phyloP scores from a whole-genome alignment of 2,113 vertebrate species.

The Lichenostomus cassidix region DNA sequence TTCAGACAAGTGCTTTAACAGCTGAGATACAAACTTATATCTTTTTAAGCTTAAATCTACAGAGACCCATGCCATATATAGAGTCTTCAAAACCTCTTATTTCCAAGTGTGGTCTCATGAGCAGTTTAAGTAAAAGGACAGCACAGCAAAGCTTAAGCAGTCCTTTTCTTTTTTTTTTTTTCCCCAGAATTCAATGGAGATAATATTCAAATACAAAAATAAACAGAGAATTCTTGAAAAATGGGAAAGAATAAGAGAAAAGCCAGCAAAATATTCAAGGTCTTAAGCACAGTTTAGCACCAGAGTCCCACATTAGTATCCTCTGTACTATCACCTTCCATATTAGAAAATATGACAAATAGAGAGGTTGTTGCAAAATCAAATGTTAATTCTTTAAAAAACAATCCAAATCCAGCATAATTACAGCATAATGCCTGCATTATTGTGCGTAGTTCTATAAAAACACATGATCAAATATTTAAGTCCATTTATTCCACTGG shows the following conservation, averaged over 20 bases:
- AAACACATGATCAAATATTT: not conserved
- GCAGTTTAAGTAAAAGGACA: not conserved
- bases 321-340: not conserved
- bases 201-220: not conserved
- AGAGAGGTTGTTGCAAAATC: not conserved
- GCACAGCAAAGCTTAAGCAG: not conserved
- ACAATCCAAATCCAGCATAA: not conserved
- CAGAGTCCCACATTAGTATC: not conserved
- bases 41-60: not conserved
- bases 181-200: not conserved
- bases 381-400: not conserved
- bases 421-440: not conserved
- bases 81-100: not conserved
- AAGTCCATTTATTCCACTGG: not conserved
- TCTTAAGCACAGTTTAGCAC: not conserved
- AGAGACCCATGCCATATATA: not conserved
- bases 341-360: not conserved
- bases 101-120: not conserved
- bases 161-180: not conserved
- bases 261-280: not conserved
- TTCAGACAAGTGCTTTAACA: not conserved
- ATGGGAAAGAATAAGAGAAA: not conserved
- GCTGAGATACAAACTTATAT: not conserved
- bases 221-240: not conserved
- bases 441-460: not conserved